Percentiles rank a stretch among this genome's conserved stretches.
These are phyloP conservation scores for Colletes gigas DNA, from an alignment of 1,140 invertebrate species.

Conservation along the genomic window DNA sequence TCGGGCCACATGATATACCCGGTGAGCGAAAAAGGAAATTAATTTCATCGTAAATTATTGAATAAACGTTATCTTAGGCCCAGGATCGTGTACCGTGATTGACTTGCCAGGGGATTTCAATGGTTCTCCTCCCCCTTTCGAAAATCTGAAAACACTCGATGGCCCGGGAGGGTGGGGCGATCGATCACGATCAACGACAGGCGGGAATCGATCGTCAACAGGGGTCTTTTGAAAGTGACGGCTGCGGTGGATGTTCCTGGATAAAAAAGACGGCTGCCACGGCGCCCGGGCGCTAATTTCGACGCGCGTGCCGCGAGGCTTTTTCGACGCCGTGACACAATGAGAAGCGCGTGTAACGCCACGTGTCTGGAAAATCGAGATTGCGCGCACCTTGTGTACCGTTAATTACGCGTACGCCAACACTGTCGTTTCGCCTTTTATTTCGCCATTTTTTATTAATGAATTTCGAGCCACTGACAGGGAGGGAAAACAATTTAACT, in stretches of 20 bases:
- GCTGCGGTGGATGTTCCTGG: constrained; percentile 3
- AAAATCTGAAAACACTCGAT: neutral
- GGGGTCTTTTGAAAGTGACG: constrained; percentile 1
- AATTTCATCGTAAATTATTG: neutral
- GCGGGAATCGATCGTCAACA: too few relatives aligned
- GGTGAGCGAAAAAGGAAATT: neutral
- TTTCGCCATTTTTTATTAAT: too few relatives aligned
- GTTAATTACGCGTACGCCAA: constrained; percentile 26
- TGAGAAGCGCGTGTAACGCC: constrained; percentile 56
- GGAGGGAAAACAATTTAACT: too few relatives aligned
- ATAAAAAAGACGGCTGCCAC: constrained; percentile 42
- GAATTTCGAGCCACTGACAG: too few relatives aligned
- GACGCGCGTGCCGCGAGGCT: constrained; percentile 33
- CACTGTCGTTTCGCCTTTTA: neutral
- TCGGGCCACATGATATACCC: too few relatives aligned
- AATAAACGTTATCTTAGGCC: too few relatives aligned
- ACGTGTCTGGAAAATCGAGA: constrained; percentile 11
- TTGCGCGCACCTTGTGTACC: constrained; percentile 30
- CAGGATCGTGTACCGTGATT: too few relatives aligned
- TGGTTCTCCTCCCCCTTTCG: neutral
- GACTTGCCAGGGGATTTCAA: too few relatives aligned
- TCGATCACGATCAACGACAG: constrained; percentile 30
- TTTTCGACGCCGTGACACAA: constrained; percentile 43
- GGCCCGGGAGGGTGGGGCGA: constrained; percentile 12
- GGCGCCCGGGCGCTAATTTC: constrained; percentile 31